Evolutionary conservation across 2,113 vertebrate species (phyloP).

Genomic region (Perca schrenkii): DNA sequence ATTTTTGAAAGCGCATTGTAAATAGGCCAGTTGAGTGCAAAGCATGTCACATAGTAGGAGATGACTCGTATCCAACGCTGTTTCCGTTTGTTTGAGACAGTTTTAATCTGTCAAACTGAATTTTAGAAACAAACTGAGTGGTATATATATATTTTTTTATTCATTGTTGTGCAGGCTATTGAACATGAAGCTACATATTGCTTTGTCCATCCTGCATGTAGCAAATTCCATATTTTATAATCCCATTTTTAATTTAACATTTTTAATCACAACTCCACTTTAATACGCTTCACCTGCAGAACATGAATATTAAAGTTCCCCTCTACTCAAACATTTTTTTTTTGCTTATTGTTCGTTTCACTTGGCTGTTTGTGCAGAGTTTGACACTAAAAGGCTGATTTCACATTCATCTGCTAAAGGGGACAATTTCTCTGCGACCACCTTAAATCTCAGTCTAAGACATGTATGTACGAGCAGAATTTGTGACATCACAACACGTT

Average conservation of each 20-base stretch:
- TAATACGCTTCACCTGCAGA: neutral
- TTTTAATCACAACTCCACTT: too few relatives aligned
- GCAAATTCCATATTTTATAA: too few relatives aligned
- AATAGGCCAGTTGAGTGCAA: neutral
- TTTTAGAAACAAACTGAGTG: conserved; percentile 20
- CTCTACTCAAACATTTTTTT: neutral
- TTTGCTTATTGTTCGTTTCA: neutral
- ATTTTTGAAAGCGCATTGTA: neutral
- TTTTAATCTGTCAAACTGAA: neutral
- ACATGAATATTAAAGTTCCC: conserved; percentile 18
- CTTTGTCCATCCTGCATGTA: neutral
- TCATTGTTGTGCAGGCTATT: neutral
- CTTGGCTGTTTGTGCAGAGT: too few relatives aligned
- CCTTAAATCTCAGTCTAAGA: too few relatives aligned
- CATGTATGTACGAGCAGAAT: too few relatives aligned
- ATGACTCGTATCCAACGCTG: too few relatives aligned
- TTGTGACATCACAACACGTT: too few relatives aligned
- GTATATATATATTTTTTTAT: conserved; percentile 1
- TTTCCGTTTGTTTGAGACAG: neutral
- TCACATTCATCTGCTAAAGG: too few relatives aligned
- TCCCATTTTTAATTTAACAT: too few relatives aligned
- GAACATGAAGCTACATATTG: neutral
- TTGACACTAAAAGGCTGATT: too few relatives aligned
- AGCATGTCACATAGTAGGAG: too few relatives aligned
- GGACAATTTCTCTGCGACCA: too few relatives aligned